These are phyloP conservation scores for Lichenostomus cassidix DNA, from an alignment of 2,113 vertebrate species.

Conservation along the genomic window DNA sequence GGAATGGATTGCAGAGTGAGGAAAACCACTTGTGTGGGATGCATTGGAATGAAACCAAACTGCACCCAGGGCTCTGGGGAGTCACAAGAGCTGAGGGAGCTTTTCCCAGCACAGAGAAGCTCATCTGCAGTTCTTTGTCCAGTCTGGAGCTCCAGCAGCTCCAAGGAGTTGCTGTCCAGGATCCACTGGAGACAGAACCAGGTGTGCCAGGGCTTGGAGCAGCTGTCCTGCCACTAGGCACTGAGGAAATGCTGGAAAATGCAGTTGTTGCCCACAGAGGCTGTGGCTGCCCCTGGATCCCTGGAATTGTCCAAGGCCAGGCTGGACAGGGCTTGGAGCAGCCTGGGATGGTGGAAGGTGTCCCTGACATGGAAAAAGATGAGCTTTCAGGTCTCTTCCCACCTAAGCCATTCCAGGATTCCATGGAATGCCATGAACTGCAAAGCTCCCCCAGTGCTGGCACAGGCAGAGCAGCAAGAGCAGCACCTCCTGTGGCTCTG, in stretches of 20 bases:
- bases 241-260: not conserved
- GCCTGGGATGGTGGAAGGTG: not conserved
- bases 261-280: not conserved
- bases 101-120: not conserved
- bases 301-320: not conserved
- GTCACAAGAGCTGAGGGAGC: not conserved
- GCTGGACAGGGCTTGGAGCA: not conserved
- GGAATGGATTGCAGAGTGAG: not conserved
- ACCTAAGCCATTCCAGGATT: not conserved
- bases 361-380: no score
- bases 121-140: not conserved
- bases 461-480: not conserved
- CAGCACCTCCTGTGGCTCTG: not conserved
- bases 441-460: not conserved
- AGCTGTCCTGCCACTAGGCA: fast-evolving
- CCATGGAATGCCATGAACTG: not conserved
- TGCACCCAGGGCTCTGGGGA: not conserved
- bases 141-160: not conserved
- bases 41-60: not conserved
- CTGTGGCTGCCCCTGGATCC: not conserved
- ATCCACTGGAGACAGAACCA: not conserved
- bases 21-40: not conserved
- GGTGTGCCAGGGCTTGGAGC: not conserved
- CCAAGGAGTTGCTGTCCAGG: not conserved
- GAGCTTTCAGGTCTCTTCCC: not conserved